phyloP scores from a whole-genome alignment of 2,888 invertebrate species.

The Parnassius mnemosyne region DNA sequence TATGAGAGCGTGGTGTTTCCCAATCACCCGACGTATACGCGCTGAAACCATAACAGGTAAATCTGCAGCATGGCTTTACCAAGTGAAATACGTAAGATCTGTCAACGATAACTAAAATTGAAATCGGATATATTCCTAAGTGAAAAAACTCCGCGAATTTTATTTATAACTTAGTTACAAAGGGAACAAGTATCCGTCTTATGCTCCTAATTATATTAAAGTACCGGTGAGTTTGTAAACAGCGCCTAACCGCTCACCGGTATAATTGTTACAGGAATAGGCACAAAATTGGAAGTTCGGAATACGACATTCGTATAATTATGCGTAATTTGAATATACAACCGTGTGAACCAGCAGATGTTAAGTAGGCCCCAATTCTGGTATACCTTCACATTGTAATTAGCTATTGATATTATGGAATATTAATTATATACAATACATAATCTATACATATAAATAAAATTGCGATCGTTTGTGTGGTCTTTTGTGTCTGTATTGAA shows the following conservation, averaged over 20 bases:
- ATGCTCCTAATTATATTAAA: slow-evolving; percentile 25
- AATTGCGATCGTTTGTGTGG: too few species aligned
- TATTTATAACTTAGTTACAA: background rate
- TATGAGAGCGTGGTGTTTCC: too few species aligned
- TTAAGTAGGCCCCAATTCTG: slow-evolving; percentile 31
- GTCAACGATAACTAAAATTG: too few species aligned
- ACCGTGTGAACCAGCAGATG: slow-evolving; percentile 39
- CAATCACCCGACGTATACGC: too few species aligned
- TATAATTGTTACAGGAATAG: slow-evolving; percentile 18
- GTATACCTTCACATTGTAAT: slow-evolving; percentile 17
- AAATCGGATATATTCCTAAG: background rate
- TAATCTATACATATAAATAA: too few species aligned
- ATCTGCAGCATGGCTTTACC: too few species aligned
- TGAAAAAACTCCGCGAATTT: background rate
- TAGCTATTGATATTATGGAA: too few species aligned
- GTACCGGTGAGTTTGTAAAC: slow-evolving; percentile 7
- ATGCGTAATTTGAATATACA: slow-evolving; percentile 38
- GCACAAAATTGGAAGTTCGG: slow-evolving; percentile 33
- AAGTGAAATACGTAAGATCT: too few species aligned
- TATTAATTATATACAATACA: too few species aligned
- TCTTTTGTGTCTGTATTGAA: too few species aligned
- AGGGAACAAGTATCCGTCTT: slow-evolving; percentile 15
- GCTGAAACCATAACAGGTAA: too few species aligned
- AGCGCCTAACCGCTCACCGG: slow-evolving; percentile 11
- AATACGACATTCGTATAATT: slow-evolving; percentile 34